Evolutionary conservation across 2,797 vertebrate species (phyloP), one percentile per base, ranked within the genome.

Genomic region (Falco naumanni): DNA sequence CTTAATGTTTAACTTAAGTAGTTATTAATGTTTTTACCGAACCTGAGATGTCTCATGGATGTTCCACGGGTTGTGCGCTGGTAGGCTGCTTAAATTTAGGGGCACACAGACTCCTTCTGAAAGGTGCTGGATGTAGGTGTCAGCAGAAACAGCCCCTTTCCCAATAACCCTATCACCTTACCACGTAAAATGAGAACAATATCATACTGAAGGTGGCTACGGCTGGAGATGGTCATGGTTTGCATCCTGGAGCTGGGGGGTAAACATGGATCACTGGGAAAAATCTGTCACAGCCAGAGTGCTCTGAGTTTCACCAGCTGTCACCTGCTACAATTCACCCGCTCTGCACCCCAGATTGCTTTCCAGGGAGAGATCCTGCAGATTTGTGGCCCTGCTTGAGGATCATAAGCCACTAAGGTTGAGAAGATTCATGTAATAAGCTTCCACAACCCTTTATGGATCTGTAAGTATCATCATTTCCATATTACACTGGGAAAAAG

Each of bases 301-400:
- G 19, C 60, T 34, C 65, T 6, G 54, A 26, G 31, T 18, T 54
- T 11, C 87, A 41, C 57, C 1, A 0, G 5, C 25, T 54, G 75
- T 34, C 43, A 11, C n/a, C 59, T 6, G 1, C 29, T 66, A 11
- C 3, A 0, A 0, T 3, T 37, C 76, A 19, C 6, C 13, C 33
- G 16, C 33, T 59, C 20, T 8, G 4, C 41, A 89, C 8, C 39
- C 19, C 15, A 5, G 39, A 25, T 10, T 33, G 13, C 60, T 83
- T 66, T 41, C 33, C 56, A 74, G 37, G 69, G 41, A 68, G 14
- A 34, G 13, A 60, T 26, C 51, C 56, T 47, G 28, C 39, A 64
- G 60, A 5, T 24, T 37, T 16, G n/a, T 34, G 31, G 13, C 57
- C 57, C 77, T 72, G 19, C 70, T 53, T 20, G 57, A 50, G 79